Conservation (phyloP, 2,113 vertebrate species). For the human (Homo sapiens) region DNA sequence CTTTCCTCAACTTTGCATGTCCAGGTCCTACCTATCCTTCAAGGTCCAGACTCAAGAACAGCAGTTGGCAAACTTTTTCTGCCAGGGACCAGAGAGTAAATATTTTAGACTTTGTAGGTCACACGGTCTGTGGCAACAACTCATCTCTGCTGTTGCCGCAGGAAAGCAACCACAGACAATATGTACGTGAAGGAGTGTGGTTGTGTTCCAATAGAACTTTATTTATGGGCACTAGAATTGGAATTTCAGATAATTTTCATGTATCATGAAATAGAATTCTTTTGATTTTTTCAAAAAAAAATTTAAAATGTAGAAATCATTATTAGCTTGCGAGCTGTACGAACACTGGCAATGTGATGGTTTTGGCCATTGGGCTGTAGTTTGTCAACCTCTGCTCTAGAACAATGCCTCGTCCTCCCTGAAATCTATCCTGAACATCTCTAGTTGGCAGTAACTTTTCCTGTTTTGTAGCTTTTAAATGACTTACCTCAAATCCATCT, state of each 20-base stretch:
- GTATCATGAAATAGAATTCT: constrained; percentile 10
- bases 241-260: constrained; percentile 2
- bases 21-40: neutral
- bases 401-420: neutral
- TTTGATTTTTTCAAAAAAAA: neutral
- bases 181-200: neutral
- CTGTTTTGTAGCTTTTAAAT: neutral
- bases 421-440: constrained; percentile 7
- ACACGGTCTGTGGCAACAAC: neutral
- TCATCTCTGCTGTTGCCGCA: neutral
- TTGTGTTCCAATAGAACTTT: neutral
- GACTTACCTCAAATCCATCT: neutral
- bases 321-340: neutral
- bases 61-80: neutral
- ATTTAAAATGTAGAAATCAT: neutral
- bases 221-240: neutral
- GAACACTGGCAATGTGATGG: neutral
- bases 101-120: neutral
- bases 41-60: constrained; percentile 1
- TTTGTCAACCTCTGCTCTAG: neutral
- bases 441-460: neutral
- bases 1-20: neutral
- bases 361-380: neutral
- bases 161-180: neutral
- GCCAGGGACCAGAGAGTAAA: neutral